phyloP scores from a whole-genome alignment of 2,888 invertebrate species.

The Lycocerus yunnanus region DNA sequence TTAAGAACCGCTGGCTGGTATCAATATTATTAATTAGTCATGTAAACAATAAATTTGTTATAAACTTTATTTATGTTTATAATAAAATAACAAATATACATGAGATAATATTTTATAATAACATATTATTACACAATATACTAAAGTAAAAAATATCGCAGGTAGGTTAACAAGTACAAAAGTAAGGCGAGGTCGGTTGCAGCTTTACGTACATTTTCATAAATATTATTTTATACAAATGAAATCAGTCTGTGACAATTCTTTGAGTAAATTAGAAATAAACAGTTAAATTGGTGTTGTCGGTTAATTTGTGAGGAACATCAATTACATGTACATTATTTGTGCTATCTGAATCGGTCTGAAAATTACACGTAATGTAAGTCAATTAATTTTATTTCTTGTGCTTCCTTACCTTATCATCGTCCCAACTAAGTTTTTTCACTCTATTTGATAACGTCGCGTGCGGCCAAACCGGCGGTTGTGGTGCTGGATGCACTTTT shows the following conservation, averaged over 20 bases:
- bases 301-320: conserved; percentile 54
- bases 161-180: conserved; percentile 4
- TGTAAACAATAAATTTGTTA: neutral
- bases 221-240: neutral
- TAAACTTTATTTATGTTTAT: conserved; percentile 17
- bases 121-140: conserved; percentile 5
- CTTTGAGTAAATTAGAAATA: conserved; percentile 56
- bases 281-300: conserved; percentile 62
- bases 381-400: conserved; percentile 10
- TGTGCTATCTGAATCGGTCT: conserved; percentile 59
- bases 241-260: conserved; percentile 8
- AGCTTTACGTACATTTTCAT: conserved; percentile 1
- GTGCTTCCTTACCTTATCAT: conserved; percentile 55
- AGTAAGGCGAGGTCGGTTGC: neutral
- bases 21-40: neutral
- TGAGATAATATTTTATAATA: conserved; percentile 10
- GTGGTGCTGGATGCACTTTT: conserved; percentile 56
- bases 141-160: neutral
- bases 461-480: conserved; percentile 65
- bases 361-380: conserved; percentile 32
- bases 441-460: conserved; percentile 71
- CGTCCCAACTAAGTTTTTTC: conserved; percentile 81
- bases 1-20: neutral
- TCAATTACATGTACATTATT: conserved; percentile 57
- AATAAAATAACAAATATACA: conserved; percentile 20